A percentile compares a stretch with the other conserved stretches of the same genome.
Conservation (phyloP, 2,888 invertebrate genomes). For the Thelaira solivaga region DNA sequence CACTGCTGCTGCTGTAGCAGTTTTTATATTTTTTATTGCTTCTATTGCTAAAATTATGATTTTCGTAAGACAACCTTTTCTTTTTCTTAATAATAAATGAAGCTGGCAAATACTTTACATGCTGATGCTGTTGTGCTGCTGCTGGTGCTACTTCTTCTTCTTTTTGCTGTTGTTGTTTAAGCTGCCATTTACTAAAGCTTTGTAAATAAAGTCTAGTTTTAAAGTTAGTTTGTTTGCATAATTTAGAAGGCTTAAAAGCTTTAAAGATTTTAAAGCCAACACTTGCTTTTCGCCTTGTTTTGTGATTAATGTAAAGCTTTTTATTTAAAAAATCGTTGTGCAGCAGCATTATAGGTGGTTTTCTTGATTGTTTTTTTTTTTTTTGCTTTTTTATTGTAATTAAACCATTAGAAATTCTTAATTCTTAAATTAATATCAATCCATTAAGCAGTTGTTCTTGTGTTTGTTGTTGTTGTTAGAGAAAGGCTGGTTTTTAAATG, state of each 20-base stretch:
- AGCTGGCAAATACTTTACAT: background rate
- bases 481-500: too few species aligned
- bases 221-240: slow-evolving; percentile 11
- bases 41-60: slow-evolving; percentile 40
- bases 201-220: background rate
- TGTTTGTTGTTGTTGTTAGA: background rate
- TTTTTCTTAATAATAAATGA: background rate
- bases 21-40: slow-evolving; percentile 23
- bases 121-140: slow-evolving; percentile 33
- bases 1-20: background rate
- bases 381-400: slow-evolving; percentile 9
- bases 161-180: slow-evolving; percentile 24
- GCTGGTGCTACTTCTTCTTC: slow-evolving; percentile 42
- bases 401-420: background rate
- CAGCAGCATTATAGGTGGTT: slow-evolving; percentile 58
- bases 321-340: slow-evolving; percentile 56
- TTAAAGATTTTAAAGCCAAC: slow-evolving; percentile 17
- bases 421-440: slow-evolving; percentile 11
- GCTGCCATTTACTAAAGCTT: slow-evolving; percentile 23
- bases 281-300: slow-evolving; percentile 43
- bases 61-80: slow-evolving; percentile 54
- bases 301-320: slow-evolving; percentile 58
- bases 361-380: too few species aligned
- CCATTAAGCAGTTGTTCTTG: slow-evolving; percentile 17
- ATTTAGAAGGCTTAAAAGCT: background rate